These are phyloP conservation scores for Pseudopleuronectes americanus DNA, from an alignment of 2,797 vertebrate species.

Conservation along the genomic window DNA sequence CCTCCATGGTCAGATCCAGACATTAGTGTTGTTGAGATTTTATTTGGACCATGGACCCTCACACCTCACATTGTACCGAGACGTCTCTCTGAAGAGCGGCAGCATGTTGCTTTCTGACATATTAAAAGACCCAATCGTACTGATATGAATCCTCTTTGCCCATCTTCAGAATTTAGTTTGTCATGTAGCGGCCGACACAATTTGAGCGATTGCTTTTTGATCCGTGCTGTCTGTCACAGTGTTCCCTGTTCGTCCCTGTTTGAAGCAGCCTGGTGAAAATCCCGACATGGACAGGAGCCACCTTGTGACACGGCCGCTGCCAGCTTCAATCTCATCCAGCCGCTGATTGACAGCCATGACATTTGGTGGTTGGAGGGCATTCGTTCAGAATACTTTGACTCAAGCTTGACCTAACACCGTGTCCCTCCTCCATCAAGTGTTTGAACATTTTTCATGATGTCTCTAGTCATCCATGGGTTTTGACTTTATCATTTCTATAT, in stretches of 20 bases:
- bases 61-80: neutral
- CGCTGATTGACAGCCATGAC: conserved; percentile 73
- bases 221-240: conserved; percentile 26
- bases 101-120: conserved; percentile 1
- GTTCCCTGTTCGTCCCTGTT: conserved; percentile 40
- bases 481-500: conserved; percentile 47
- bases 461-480: conserved; percentile 52
- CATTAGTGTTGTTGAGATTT: neutral
- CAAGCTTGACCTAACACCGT: conserved; percentile 73
- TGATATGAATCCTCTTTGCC: conserved; percentile 20
- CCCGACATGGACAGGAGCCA: conserved; percentile 43
- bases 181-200: conserved; percentile 26
- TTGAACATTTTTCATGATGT: conserved; percentile 61
- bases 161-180: conserved; percentile 11
- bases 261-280: conserved; percentile 38
- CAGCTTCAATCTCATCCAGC: conserved; percentile 58
- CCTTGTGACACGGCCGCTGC: conserved; percentile 51
- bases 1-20: neutral
- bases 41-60: neutral
- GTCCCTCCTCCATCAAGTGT: conserved; percentile 56
- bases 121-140: conserved; percentile 17
- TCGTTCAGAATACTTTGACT: conserved; percentile 64
- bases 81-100: conserved; percentile 6
- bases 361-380: conserved; percentile 74
- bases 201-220: conserved; percentile 48